Evolutionary conservation across 2,888 invertebrate genomes (phyloP).

Genomic region (Terebella lapidaria): DNA sequence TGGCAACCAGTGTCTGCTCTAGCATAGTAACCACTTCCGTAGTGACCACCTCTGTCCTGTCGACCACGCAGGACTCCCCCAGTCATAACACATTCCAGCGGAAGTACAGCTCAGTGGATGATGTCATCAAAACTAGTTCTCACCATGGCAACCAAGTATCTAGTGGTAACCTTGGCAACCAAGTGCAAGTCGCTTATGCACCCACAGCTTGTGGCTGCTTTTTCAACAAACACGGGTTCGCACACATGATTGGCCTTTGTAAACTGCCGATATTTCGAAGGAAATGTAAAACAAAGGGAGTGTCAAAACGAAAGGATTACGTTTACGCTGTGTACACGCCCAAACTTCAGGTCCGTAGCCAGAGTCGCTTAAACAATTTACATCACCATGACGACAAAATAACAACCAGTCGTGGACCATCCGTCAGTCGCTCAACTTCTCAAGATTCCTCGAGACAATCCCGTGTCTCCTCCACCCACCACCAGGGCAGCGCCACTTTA

Average conservation of each 20-base stretch:
- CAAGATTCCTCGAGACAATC: not conserved
- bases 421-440: not conserved
- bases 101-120: not conserved
- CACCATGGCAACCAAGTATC: too few relatives aligned
- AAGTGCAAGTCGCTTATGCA: not conserved
- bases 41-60: not conserved
- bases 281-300: not conserved
- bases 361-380: not conserved
- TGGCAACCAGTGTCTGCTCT: not conserved
- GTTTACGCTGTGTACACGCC: constrained; percentile 1
- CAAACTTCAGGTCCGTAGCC: not conserved
- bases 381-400: not conserved
- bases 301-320: not conserved
- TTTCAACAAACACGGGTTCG: not conserved
- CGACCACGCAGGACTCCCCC: not conserved
- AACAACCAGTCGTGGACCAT: not conserved
- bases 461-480: not conserved
- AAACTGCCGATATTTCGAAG: not conserved
- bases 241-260: not conserved
- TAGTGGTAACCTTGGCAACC: too few relatives aligned
- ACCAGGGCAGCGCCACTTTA: not conserved
- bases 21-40: too few relatives aligned
- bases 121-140: not conserved
- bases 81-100: not conserved
- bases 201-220: constrained; percentile 1